These are phyloP conservation scores for Oxystoma pomonae DNA, from an alignment of 2,888 invertebrate species.

Conservation along the genomic window DNA sequence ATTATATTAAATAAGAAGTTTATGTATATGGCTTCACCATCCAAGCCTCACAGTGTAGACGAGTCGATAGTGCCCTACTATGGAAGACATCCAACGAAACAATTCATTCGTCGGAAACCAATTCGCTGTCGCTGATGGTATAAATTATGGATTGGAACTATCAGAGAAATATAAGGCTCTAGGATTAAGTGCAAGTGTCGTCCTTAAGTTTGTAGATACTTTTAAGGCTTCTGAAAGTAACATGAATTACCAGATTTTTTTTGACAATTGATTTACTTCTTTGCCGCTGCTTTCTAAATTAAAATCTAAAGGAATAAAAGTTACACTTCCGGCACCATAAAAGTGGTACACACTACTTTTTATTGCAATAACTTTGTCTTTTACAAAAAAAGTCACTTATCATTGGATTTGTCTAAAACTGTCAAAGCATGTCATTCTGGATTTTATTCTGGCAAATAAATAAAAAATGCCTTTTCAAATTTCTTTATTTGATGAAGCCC, in stretches of 20 bases:
- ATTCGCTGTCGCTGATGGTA: conserved; percentile 1
- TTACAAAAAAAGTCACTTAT: no score
- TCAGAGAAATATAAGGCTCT: conserved; percentile 7
- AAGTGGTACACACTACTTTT: no score
- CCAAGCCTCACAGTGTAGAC: conserved; percentile 3
- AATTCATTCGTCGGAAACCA: conserved; percentile 3
- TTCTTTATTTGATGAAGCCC: no score
- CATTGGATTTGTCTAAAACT: no score
- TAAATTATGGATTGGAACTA: conserved; percentile 1
- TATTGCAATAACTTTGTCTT: no score
- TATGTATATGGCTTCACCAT: conserved; percentile 13
- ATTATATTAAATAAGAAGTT: conserved; percentile 20
- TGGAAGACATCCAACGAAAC: conserved; percentile 4
- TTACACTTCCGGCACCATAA: no score
- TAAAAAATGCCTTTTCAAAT: no score
- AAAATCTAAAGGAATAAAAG: neutral
- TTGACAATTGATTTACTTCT: neutral
- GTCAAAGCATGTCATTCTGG: no score
- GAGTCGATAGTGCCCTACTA: conserved; percentile 8
- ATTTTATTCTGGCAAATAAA: no score
- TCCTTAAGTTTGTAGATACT: conserved; percentile 6
- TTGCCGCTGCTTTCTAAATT: neutral
- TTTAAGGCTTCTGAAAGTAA: neutral
- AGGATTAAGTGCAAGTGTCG: conserved; percentile 5
- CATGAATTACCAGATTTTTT: neutral